Base-by-base conservation (phyloP, 2,113 vertebrate genomes). In the Sphaerodactylus townsendi region DNA sequence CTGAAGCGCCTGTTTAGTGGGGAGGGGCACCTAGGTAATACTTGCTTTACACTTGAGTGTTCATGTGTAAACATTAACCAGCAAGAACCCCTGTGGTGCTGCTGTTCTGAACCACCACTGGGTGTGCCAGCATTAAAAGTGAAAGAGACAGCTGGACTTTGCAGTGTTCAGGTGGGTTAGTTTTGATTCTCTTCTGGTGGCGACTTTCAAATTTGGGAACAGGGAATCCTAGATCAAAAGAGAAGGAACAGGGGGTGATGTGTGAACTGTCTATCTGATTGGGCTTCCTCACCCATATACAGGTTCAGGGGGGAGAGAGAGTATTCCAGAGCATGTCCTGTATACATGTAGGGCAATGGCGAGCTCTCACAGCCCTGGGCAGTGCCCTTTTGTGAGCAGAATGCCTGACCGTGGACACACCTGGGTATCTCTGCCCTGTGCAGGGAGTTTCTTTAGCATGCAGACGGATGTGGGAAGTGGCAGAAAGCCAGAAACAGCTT, bases 1-100 rank as follows among this genome's bases (percentile, higher is more conserved):
- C 68, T 39, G 39, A 70, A 78, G 30, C 23, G 71, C 78, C 39
- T 37, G 39, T 72, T 77, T 70, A 15, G 4, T 48, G 10, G 68
- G 53, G 83, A 79, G 56, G 33, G 68, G 39, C 66, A 37, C n/a
- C 30, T 71, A 39, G 64, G 25, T n/a, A 78, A 71, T 85, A 50
- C 78, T 85, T 85, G 35, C 53, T 79, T 28, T 79, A 25, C 10
- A 48, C 53, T 64, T 84, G 76, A 84, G 68, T 84, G 83, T 71
- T 59, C 75, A 46, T 78, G 56, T 85, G 76, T 85, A 85, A 85
- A 85, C 76, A 85, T 79, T 79, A 85, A 79, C 76, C 14, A 78
- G 78, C 28, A 28, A 71, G 59, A 62, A 85, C 30, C 33, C 68
- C 7, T 37, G 4, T 17, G 65, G n/a, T 68, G 15, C 48, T 64